Evolutionary conservation across 2,888 invertebrate species (phyloP), one percentile per base, ranked within the genome.

Genomic region (Melanchra persicariae): DNA sequence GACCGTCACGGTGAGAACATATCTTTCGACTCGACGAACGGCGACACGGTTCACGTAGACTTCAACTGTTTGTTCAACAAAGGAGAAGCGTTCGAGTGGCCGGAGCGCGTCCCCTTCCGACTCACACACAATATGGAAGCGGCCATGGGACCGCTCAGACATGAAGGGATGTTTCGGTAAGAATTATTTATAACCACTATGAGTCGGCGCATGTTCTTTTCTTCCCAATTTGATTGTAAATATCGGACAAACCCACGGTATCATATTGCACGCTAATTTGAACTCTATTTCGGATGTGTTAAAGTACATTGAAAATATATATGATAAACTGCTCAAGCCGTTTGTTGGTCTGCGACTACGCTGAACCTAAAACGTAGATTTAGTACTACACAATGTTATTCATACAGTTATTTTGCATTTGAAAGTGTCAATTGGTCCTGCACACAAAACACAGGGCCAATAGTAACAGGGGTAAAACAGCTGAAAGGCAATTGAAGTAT

Each of bases 1-100:
- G 99, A 99, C 94, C 97, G 99, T 19, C 99, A 99, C 89, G 99
- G 99, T 37, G 99, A 99, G 94, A 99, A 99, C 92, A 98, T 99
- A 88, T 96, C 99, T 10, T 97, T 99, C 83, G 99, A 99, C 94
- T 97, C 98, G 0, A 98, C 97, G 0, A 98, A 97, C 86, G 99
- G 99, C 0, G 99, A 99, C 90, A 97, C 98, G 0, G 98, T 99
- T 0, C 99, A 99, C 91, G 99, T 99, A 0, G 99, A 99, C 93
- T 99, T 99, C 93, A 99, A 99, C 93, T 99, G 99, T 89, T 96
- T 99, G 22, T 99, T 99, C 93, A 99, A 99, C 93, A 98, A 97
- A 96, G 97, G 98, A 92, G 98, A 98, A 91, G 96, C 97, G 0
- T 98, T 99, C 90, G 98, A 98, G 64, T 98, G 97, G 96, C 98